phyloP scores from a whole-genome alignment of 92 coral and sea anemone genomes.

The Paragorgia papillata region DNA sequence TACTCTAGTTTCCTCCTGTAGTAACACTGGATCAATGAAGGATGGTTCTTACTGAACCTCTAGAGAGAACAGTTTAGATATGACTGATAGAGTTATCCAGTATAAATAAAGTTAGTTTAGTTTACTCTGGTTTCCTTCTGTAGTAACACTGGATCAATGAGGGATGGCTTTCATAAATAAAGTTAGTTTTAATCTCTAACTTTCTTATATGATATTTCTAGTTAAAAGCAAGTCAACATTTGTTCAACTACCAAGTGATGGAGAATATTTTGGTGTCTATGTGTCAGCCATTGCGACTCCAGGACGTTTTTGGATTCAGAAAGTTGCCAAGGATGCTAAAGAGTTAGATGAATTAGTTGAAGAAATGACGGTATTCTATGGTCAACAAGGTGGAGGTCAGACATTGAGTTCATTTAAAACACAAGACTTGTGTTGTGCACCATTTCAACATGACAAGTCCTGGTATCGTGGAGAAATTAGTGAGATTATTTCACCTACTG shows the following conservation, averaged over 20 bases:
- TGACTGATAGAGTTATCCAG: too few relatives aligned
- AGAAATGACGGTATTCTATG: constrained; percentile 63
- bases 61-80: too few relatives aligned
- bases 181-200: too few relatives aligned
- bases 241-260: constrained; percentile 64
- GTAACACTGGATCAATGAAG: too few relatives aligned
- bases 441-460: constrained; percentile 78
- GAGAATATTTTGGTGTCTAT: constrained; percentile 85
- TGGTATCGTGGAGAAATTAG: constrained; percentile 85
- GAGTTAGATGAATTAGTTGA: constrained; percentile 66
- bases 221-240: constrained; percentile 26
- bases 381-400: constrained; percentile 11
- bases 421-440: constrained; percentile 86
- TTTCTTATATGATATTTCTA: too few relatives aligned
- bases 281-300: constrained; percentile 84
- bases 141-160: too few relatives aligned
- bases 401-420: constrained; percentile 39
- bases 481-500: constrained; percentile 58
- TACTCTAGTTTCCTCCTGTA: too few relatives aligned
- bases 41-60: too few relatives aligned
- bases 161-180: too few relatives aligned
- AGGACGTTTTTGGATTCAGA: constrained; percentile 84
- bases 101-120: too few relatives aligned
- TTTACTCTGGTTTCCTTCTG: too few relatives aligned
- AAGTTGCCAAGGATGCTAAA: constrained; percentile 68